phyloP scores from a whole-genome alignment of 2,113 vertebrate species.

The Nycticorax nycticorax region DNA sequence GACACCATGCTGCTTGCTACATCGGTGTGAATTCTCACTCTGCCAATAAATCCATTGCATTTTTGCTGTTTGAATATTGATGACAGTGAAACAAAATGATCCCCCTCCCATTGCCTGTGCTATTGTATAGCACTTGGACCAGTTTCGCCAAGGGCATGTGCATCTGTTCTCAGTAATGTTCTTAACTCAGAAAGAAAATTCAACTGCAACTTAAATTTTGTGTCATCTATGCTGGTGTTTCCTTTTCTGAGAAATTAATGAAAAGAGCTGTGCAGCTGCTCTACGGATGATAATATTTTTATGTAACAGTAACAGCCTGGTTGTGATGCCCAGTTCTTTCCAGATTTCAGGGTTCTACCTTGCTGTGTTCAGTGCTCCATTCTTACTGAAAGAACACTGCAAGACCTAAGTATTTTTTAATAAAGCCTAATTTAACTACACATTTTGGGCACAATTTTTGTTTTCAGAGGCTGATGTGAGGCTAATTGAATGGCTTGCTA shows the following conservation, averaged over 20 bases:
- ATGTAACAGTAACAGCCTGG: fast-evolving
- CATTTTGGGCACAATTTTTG: neutral
- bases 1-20: neutral
- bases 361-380: neutral
- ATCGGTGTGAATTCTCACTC: neutral
- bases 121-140: neutral
- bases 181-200: neutral
- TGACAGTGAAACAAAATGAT: neutral
- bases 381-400: neutral
- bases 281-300: neutral
- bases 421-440: neutral
- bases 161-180: neutral
- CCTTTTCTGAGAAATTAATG: neutral
- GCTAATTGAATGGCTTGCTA: neutral
- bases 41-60: neutral
- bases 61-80: neutral
- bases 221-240: neutral
- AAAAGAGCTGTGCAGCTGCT: neutral
- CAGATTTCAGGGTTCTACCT: neutral
- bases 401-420: neutral
- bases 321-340: neutral
- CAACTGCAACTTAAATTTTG: neutral
- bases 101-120: neutral
- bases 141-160: neutral
- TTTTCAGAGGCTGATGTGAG: neutral